Evolutionary conservation across 2,888 invertebrate species (phyloP).

Genomic region (Hypsopygia costalis): DNA sequence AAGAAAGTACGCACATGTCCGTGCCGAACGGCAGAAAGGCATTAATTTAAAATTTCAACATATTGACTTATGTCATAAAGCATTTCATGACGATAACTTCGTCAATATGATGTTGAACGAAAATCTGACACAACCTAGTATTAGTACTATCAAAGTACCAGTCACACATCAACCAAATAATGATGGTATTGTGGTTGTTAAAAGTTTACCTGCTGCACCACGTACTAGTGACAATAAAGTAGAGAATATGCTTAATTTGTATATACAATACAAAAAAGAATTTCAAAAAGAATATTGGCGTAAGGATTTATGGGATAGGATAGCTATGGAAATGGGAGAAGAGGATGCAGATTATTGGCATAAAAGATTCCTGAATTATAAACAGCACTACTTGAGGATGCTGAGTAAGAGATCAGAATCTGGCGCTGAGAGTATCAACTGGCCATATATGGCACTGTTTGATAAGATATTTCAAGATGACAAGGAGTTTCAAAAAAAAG

Average conservation of each 20-base stretch:
- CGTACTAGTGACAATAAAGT: slow-evolving; percentile 45
- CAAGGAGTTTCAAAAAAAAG: slow-evolving; percentile 48
- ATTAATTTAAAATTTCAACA: slow-evolving; percentile 42
- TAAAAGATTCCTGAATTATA: slow-evolving; percentile 62
- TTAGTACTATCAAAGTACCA: slow-evolving; percentile 24
- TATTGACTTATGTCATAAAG: slow-evolving; percentile 52
- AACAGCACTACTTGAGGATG: slow-evolving; percentile 61
- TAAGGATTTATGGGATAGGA: slow-evolving; percentile 58
- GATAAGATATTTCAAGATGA: slow-evolving; percentile 60
- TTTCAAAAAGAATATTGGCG: slow-evolving; percentile 45
- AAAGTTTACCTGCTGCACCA: slow-evolving; percentile 30
- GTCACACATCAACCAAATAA: slow-evolving; percentile 6
- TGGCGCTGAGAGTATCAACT: slow-evolving; percentile 40
- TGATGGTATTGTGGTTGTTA: slow-evolving; percentile 35
- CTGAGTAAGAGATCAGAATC: slow-evolving; percentile 41
- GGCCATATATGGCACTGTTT: slow-evolving; percentile 62
- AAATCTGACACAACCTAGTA: slow-evolving; percentile 8
- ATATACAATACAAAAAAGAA: slow-evolving; percentile 51
- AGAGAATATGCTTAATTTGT: slow-evolving; percentile 51
- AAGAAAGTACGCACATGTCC: slow-evolving; percentile 41
- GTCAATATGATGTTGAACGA: slow-evolving; percentile 18
- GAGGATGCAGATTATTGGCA: slow-evolving; percentile 64
- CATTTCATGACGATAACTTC: slow-evolving; percentile 51
- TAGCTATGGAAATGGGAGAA: slow-evolving; percentile 56
- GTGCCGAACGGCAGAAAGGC: slow-evolving; percentile 38